Base-by-base conservation (phyloP, 2,797 vertebrate species). In the Odontamblyopus lacepedii region DNA sequence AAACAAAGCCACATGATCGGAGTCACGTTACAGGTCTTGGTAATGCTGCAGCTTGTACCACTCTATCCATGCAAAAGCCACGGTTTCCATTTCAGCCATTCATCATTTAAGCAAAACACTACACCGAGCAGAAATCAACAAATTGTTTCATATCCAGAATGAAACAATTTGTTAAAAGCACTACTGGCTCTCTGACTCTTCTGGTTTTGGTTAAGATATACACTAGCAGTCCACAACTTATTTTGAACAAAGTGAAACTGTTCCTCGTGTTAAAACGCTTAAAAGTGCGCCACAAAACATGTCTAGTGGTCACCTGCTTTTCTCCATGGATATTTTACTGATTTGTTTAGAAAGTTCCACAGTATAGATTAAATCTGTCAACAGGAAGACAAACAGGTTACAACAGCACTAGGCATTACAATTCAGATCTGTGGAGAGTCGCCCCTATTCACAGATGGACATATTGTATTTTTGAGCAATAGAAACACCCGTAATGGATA, bases 1-100 rank as follows among this genome's bases (percentile, higher is more conserved):
- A 74, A 86, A 86, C 80, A 81, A 84, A 88, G 70, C 79, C 82
- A 85, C 81, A 84, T 85, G 81, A 84, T 71, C 26, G 30, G 78
- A 81, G 85, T 89, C 85, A 51, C 18, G 16, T 89, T 86, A 84
- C 78, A 84, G 76, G 67, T 69, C 63, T 57, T 32, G 32, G 70
- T 71, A 50, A 70, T 56, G 48, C 69, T 65, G 73, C 77, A 74
- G 59, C 69, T 76, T 74, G 69, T 79, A 78, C 69, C 71, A 16
- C 66, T 67, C n/a, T 30, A 13, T 63, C 48, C 41, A 4, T 81
- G 48, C 59, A 63, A 32, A 63, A 55, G 73, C 38, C 75, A 50
- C 67, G 27, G 66, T 72, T 69, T 73, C 15, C 60, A 7, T 76
- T 50, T 74, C 41, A 72, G 73, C 23, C 23, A 67, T 77, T 74